phyloP scores from a whole-genome alignment of 2,113 vertebrate genomes.

The Cololabis saira region DNA sequence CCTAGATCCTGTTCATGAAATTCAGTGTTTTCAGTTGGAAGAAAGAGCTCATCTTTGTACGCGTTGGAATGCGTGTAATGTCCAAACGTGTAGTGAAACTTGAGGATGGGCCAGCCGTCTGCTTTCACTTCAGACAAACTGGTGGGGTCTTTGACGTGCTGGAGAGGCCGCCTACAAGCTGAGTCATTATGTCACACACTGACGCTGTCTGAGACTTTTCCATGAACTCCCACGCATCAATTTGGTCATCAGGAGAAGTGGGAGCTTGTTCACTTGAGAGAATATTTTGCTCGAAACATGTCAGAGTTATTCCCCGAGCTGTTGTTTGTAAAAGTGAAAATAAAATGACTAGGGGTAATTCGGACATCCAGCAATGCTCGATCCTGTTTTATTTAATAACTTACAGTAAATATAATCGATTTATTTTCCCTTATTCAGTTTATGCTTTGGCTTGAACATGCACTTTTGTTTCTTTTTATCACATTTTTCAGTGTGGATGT shows the following conservation, averaged over 20 bases:
- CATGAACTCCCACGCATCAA: slow-evolving; percentile 72
- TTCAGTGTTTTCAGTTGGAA: slow-evolving; percentile 29
- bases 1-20: slow-evolving; percentile 66
- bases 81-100: slow-evolving; percentile 64
- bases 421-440: background rate
- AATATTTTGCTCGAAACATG: slow-evolving; percentile 48
- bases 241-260: slow-evolving; percentile 65
- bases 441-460: background rate
- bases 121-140: slow-evolving; percentile 68
- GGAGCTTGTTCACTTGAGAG: slow-evolving; percentile 56
- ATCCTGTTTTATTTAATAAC: background rate
- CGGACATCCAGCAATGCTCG: background rate
- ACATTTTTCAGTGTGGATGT: background rate
- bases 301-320: slow-evolving; percentile 55
- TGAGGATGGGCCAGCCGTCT: slow-evolving; percentile 67
- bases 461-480: background rate
- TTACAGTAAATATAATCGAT: background rate
- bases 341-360: background rate
- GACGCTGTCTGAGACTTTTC: slow-evolving; percentile 70
- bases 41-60: slow-evolving; percentile 41
- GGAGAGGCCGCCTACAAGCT: slow-evolving; percentile 77
- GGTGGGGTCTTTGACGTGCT: slow-evolving; percentile 64
- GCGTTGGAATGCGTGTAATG: slow-evolving; percentile 42
- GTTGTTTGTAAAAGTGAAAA: slow-evolving; percentile 40
- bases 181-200: slow-evolving; percentile 74